phyloP scores from a whole-genome alignment of 1,140 invertebrate genomes.

The Brachionus angularis region DNA sequence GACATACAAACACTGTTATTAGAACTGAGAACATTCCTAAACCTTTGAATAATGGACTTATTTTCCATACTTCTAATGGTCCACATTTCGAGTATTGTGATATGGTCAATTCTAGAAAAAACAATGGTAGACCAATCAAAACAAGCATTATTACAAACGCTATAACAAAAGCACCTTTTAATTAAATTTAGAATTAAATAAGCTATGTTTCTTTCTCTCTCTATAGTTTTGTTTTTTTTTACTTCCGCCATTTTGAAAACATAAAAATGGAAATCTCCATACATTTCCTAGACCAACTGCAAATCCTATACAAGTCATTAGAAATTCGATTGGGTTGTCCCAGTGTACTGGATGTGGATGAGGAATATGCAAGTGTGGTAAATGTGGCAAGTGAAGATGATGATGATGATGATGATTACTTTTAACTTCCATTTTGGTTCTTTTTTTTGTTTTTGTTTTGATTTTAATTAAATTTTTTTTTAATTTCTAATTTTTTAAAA shows the following conservation, averaged over 20 bases:
- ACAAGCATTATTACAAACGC: conserved; percentile 65
- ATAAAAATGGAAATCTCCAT: conserved; percentile 89
- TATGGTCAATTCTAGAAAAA: conserved; percentile 71
- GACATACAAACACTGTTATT: conserved; percentile 17
- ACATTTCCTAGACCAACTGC: conserved; percentile 75
- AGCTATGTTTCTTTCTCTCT: background rate
- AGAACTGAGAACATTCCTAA: conserved; percentile 36
- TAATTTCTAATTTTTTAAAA: no score
- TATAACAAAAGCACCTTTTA: conserved; percentile 69
- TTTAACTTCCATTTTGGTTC: no score
- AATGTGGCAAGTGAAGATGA: background rate
- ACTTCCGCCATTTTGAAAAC: conserved; percentile 88
- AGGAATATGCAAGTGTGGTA: conserved; percentile 8
- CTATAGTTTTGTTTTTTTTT: background rate
- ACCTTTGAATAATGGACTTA: conserved; percentile 76
- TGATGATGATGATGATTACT: conserved; percentile 18
- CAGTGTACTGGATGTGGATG: conserved; percentile 18
- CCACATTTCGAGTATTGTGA: conserved; percentile 74
- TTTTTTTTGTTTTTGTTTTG: no score
- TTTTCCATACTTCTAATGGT: conserved; percentile 71
- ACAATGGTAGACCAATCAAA: conserved; percentile 67
- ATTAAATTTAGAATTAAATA: conserved; percentile 32
- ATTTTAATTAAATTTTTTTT: no score
- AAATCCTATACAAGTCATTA: conserved; percentile 48
- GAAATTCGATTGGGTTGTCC: conserved; percentile 32